phyloP scores from a whole-genome alignment of 1,140 invertebrate genomes.

The Sitodiplosis mosellana region DNA sequence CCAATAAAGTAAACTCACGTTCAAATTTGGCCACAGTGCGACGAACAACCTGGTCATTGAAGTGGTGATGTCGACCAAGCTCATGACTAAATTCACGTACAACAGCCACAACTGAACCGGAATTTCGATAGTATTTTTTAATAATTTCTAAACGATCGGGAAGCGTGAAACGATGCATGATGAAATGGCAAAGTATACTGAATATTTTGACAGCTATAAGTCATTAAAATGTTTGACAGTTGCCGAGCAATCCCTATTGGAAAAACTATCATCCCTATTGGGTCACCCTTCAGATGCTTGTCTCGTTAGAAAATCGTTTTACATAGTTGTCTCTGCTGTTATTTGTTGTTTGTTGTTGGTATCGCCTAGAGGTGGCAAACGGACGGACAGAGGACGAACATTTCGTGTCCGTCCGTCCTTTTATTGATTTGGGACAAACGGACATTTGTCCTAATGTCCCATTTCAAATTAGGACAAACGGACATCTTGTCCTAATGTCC shows the following conservation, averaged over 20 bases:
- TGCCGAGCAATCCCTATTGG: neutral
- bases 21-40: constrained; percentile 1
- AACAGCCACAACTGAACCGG: neutral
- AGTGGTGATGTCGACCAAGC: constrained; percentile 2
- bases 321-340: no score
- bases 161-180: neutral
- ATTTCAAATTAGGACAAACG: no score
- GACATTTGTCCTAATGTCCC: no score
- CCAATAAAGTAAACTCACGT: constrained; percentile 3
- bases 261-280: neutral
- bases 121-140: neutral
- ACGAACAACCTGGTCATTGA: neutral
- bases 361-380: no score
- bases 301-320: no score
- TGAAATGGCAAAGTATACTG: neutral
- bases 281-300: neutral
- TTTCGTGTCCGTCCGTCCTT: no score
- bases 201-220: neutral
- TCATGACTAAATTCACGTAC: neutral
- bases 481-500: no score
- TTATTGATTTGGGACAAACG: no score
- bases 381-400: no score
- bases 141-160: neutral
- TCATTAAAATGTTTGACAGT: neutral
- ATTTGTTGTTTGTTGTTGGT: no score